These are phyloP conservation scores for Boleophthalmus pectinirostris DNA, from an alignment of 2,113 vertebrate genomes.

Conservation along the genomic window DNA sequence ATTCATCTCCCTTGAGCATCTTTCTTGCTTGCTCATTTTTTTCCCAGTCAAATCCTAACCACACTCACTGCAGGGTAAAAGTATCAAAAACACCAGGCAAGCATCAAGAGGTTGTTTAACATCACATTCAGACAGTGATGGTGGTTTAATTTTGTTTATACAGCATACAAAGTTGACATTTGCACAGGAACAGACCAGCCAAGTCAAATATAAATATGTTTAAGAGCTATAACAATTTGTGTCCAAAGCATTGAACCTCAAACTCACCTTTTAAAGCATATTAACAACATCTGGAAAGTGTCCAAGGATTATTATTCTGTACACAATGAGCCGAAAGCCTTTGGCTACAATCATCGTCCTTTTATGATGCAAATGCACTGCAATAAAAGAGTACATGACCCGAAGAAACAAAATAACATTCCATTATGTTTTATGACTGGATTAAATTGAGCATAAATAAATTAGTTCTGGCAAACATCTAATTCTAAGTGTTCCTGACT, in stretches of 20 bases:
- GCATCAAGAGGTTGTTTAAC: conserved; percentile 9
- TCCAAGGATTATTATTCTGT: not conserved
- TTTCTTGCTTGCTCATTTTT: conserved; percentile 24
- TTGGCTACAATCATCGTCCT: not conserved
- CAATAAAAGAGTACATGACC: not conserved
- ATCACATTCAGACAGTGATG: not conserved
- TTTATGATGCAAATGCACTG: conserved; percentile 5
- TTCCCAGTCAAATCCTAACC: conserved; percentile 4
- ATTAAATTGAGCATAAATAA: not conserved
- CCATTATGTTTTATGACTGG: not conserved
- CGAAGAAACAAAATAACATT: not conserved
- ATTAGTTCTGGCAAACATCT: not conserved
- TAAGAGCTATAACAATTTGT: conserved; percentile 3
- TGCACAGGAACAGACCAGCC: conserved; percentile 6
- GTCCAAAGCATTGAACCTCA: not conserved
- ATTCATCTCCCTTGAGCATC: conserved; percentile 49
- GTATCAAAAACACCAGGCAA: conserved; percentile 8
- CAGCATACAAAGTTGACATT: not conserved
- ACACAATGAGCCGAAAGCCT: not conserved
- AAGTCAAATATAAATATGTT: conserved; percentile 1
- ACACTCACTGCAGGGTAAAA: conserved; percentile 9
- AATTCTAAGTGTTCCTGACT: not conserved
- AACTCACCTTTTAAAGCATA: not conserved
- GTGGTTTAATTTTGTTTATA: conserved; percentile 5
- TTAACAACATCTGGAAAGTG: conserved; percentile 5